These are phyloP conservation scores for Parnassius orleans DNA, from an alignment of 2,888 invertebrate genomes.

Conservation along the genomic window DNA sequence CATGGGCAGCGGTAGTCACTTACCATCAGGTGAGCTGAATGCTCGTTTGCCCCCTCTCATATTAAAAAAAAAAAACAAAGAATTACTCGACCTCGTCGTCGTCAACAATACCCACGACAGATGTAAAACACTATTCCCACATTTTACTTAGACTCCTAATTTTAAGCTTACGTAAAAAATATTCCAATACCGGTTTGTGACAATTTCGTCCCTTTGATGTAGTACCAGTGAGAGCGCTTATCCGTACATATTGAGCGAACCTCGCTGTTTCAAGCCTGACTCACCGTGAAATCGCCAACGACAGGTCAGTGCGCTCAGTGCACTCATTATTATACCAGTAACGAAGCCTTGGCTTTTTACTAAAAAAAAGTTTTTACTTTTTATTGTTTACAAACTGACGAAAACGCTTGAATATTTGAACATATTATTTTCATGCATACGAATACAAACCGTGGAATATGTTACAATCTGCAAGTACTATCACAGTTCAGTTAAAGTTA, in stretches of 20 bases:
- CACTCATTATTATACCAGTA: conserved; percentile 42
- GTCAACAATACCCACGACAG: too few relatives aligned
- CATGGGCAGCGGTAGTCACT: too few relatives aligned
- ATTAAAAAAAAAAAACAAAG: too few relatives aligned
- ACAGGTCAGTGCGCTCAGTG: conserved; percentile 66
- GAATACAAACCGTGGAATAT: background rate
- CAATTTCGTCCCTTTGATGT: conserved; percentile 36
- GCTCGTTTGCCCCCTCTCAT: too few relatives aligned
- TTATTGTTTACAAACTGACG: background rate
- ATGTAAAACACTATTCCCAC: too few relatives aligned
- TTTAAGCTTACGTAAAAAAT: conserved; percentile 3
- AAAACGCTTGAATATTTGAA: background rate
- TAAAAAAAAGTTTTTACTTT: conserved; percentile 18
- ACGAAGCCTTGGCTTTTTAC: conserved; percentile 25
- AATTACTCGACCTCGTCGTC: too few relatives aligned
- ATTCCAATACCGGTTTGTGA: conserved; percentile 19
- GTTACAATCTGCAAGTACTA: background rate
- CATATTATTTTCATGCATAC: background rate
- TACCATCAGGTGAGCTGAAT: too few relatives aligned
- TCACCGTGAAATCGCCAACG: conserved; percentile 64
- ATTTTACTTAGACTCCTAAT: background rate
- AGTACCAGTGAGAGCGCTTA: conserved; percentile 26
- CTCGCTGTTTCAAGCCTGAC: conserved; percentile 56
- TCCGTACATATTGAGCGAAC: conserved; percentile 25
- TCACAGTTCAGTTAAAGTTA: too few relatives aligned